phyloP scores from a whole-genome alignment of 2,113 vertebrate species.

The Polypterus senegalus region DNA sequence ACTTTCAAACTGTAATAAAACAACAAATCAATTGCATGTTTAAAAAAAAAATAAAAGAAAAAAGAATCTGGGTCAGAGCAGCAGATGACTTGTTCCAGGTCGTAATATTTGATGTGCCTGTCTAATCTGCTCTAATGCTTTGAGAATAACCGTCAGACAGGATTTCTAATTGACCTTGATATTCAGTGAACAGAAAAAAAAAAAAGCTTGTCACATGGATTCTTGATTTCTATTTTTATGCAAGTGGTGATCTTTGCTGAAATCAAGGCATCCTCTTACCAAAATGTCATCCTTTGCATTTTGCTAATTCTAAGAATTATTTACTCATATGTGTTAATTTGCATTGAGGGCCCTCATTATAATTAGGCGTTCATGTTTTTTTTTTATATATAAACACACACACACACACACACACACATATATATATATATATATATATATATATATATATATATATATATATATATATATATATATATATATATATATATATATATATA shows the following conservation, averaged over 20 bases:
- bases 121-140: constrained; percentile 60
- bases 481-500: no score
- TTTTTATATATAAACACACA: no score
- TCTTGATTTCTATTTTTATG: neutral
- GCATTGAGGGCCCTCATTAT: no score
- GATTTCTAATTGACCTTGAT: constrained; percentile 71
- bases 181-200: constrained; percentile 65
- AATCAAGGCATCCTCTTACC: neutral
- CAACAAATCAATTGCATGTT: constrained; percentile 32
- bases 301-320: no score
- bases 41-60: constrained; percentile 21
- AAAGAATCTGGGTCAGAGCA: constrained; percentile 53
- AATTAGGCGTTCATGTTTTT: no score
- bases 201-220: constrained; percentile 34
- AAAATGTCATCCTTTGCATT: no score
- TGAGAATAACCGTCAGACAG: constrained; percentile 49
- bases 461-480: no score
- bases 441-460: no score
- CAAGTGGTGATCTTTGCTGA: neutral
- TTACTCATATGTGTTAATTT: no score
- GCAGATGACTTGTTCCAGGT: constrained; percentile 40
- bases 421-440: no score
- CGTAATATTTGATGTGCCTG: constrained; percentile 42
- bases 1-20: constrained; percentile 30
- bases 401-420: no score